phyloP scores from a whole-genome alignment of 2,113 vertebrate genomes.

The Engraulis encrasicolus region DNA sequence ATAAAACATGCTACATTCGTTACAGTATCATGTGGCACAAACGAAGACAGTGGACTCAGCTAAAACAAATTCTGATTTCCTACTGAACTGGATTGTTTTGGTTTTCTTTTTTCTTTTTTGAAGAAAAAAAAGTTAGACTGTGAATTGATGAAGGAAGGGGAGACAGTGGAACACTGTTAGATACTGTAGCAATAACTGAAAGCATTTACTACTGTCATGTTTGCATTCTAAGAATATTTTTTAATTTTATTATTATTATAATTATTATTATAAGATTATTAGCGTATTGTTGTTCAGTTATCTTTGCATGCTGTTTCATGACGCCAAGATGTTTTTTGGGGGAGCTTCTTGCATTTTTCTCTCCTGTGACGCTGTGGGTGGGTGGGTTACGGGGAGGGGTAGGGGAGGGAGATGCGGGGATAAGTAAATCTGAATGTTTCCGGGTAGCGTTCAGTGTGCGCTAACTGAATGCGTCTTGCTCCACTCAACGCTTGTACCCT shows the following conservation, averaged over 20 bases:
- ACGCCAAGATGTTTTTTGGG: conserved; percentile 67
- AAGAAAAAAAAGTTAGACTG: conserved; percentile 67
- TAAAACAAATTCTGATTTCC: conserved; percentile 51
- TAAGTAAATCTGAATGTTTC: conserved; percentile 75
- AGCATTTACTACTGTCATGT: conserved; percentile 81
- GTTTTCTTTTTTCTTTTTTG: conserved; percentile 58
- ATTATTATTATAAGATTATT: conserved; percentile 68
- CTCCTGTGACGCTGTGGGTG: conserved; percentile 64
- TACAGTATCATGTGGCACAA: not conserved
- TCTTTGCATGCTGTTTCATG: conserved; percentile 81
- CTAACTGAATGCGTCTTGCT: conserved; percentile 66
- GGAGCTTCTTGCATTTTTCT: conserved; percentile 76
- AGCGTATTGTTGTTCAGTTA: conserved; percentile 79
- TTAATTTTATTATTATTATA: conserved; percentile 67
- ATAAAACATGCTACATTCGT: not conserved
- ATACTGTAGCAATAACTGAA: conserved; percentile 87
- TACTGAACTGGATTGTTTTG: conserved; percentile 59
- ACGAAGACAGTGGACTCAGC: conserved; percentile 68
- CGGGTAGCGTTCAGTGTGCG: conserved; percentile 68
- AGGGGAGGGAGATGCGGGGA: conserved; percentile 33
- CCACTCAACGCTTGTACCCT: conserved; percentile 68
- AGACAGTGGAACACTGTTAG: conserved; percentile 71
- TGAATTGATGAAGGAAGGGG: conserved; percentile 71
- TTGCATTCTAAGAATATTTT: conserved; percentile 83
- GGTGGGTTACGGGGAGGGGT: conserved; percentile 45